phyloP scores from a whole-genome alignment of 2,797 vertebrate genomes.

The Triplophysa bombifrons region DNA sequence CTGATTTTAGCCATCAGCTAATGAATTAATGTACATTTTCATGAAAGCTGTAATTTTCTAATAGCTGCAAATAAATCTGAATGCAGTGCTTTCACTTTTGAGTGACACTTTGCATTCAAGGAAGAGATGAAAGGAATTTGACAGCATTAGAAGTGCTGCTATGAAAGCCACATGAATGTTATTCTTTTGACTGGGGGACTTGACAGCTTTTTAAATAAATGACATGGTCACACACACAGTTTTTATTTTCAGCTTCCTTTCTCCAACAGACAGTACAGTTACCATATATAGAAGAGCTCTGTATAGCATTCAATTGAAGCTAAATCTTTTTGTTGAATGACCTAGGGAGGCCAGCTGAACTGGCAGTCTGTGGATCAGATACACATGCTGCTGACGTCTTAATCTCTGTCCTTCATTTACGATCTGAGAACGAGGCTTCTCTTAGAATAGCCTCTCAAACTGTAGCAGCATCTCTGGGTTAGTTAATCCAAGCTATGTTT shows the following conservation, averaged over 20 bases:
- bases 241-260: slow-evolving; percentile 24
- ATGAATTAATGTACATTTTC: background rate
- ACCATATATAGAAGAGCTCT: slow-evolving; percentile 38
- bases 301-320: slow-evolving; percentile 37
- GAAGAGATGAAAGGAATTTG: background rate
- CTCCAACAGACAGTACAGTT: slow-evolving; percentile 8
- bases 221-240: background rate
- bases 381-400: slow-evolving; percentile 17
- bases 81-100: background rate
- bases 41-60: slow-evolving; percentile 1
- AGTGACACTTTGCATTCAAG: background rate
- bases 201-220: background rate
- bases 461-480: background rate
- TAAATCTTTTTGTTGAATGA: slow-evolving; percentile 43
- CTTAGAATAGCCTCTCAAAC: slow-evolving; percentile 26
- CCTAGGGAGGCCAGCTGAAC: slow-evolving; percentile 36
- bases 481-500: too few relatives aligned
- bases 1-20: background rate
- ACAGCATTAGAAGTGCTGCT: background rate
- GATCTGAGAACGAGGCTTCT: slow-evolving; percentile 3
- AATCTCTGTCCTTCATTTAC: slow-evolving; percentile 39
- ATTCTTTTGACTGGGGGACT: background rate
- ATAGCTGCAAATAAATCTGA: slow-evolving; percentile 18
- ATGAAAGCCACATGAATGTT: background rate
- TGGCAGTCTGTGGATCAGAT: slow-evolving; percentile 34